Evolutionary conservation across 2,888 invertebrate species (phyloP).

Genomic region (Panzeria rudis): DNA sequence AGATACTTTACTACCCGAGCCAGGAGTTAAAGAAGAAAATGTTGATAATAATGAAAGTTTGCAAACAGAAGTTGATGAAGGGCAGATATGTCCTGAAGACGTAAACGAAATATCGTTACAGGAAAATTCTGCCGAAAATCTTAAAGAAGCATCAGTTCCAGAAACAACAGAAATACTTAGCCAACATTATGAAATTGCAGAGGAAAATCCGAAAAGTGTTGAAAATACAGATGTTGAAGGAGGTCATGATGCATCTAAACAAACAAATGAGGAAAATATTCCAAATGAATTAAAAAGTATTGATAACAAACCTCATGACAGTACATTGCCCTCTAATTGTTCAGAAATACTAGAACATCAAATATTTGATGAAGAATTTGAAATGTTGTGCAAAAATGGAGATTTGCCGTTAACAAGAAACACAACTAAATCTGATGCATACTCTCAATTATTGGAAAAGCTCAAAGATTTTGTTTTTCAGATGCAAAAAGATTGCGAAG

Average conservation of each 20-base stretch:
- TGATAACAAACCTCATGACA: slow-evolving; percentile 19
- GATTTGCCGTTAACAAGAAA: slow-evolving; percentile 22
- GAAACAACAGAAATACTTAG: not conserved
- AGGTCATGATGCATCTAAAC: not conserved
- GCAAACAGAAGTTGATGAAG: not conserved
- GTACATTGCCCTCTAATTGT: slow-evolving; percentile 71
- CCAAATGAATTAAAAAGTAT: slow-evolving; percentile 1
- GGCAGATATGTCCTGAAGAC: not conserved
- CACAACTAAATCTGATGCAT: slow-evolving; percentile 8
- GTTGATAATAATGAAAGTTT: not conserved
- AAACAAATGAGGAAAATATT: not conserved
- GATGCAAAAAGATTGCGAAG: slow-evolving; percentile 76
- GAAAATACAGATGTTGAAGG: slow-evolving; percentile 6
- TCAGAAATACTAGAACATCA: slow-evolving; percentile 77
- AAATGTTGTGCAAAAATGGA: slow-evolving; percentile 63
- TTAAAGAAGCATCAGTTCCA: not conserved
- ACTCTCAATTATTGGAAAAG: slow-evolving; percentile 63
- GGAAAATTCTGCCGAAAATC: not conserved
- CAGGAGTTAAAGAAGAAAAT: not conserved
- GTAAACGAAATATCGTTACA: not conserved
- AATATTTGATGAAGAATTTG: slow-evolving; percentile 74
- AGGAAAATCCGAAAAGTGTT: not conserved
- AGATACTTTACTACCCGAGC: not conserved
- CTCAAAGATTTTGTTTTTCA: slow-evolving; percentile 75
- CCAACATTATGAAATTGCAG: not conserved